Evolutionary conservation across 2,888 invertebrate species (phyloP).

Genomic region (Sipha maydis): DNA sequence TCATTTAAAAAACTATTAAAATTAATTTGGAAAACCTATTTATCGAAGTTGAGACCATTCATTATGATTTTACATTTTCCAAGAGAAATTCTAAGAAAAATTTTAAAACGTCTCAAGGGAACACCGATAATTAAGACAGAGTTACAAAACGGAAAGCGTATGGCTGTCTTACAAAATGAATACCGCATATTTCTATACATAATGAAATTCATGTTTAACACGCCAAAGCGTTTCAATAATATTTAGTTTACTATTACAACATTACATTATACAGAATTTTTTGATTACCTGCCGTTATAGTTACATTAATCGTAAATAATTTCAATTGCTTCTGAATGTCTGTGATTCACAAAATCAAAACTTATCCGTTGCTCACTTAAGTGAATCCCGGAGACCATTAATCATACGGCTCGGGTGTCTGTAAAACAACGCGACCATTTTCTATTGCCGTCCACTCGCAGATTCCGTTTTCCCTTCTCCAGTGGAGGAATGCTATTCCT

Average conservation of each 20-base stretch:
- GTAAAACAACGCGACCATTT: conserved; percentile 29
- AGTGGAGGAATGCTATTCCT: conserved; percentile 17
- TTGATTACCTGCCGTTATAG: background rate
- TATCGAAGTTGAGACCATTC: too few species aligned
- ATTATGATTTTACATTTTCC: too few species aligned
- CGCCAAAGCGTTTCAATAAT: too few species aligned
- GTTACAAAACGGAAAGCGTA: too few species aligned
- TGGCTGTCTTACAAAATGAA: too few species aligned
- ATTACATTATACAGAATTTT: background rate
- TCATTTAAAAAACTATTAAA: too few species aligned
- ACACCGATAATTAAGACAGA: too few species aligned
- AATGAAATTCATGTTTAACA: too few species aligned
- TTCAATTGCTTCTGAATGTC: background rate
- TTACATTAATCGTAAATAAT: background rate
- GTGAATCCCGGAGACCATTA: conserved; percentile 31
- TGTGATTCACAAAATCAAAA: conserved; percentile 22
- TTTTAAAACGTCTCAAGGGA: too few species aligned
- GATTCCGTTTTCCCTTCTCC: conserved; percentile 9
- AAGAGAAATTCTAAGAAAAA: too few species aligned
- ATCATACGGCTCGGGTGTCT: conserved; percentile 38
- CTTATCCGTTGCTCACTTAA: background rate
- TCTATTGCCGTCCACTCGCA: conserved; percentile 16
- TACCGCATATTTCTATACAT: too few species aligned
- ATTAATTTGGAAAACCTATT: too few species aligned
- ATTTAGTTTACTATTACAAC: background rate